Percentiles rank a stretch among this genome's conserved stretches.
phyloP scores from a whole-genome alignment of 2,797 vertebrate genomes.

The Macroramphosus scolopax region DNA sequence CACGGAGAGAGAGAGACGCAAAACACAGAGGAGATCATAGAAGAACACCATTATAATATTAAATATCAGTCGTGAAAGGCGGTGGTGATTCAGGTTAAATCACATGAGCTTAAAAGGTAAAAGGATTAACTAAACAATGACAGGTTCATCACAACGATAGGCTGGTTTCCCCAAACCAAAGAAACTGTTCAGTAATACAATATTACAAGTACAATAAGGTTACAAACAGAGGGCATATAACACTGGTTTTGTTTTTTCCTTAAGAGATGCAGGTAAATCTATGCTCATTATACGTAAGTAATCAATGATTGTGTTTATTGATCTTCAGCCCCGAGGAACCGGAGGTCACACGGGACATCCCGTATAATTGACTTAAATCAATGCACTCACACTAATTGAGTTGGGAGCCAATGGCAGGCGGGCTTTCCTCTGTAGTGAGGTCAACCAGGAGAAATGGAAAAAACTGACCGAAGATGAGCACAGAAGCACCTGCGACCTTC shows the following conservation, averaged over 20 bases:
- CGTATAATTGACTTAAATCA: slow-evolving; percentile 40
- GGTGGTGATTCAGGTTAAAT: no score
- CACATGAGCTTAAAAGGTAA: neutral
- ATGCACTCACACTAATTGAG: slow-evolving; percentile 61
- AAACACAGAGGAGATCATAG: no score
- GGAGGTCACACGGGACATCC: slow-evolving; percentile 22
- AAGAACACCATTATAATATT: no score
- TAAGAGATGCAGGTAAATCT: slow-evolving; percentile 29
- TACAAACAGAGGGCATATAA: neutral
- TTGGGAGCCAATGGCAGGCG: slow-evolving; percentile 28
- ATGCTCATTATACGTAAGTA: slow-evolving; percentile 45
- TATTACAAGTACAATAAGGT: neutral
- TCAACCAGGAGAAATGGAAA: no score
- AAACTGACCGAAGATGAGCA: no score
- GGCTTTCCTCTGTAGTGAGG: slow-evolving; percentile 22
- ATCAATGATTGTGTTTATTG: slow-evolving; percentile 60
- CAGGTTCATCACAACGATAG: neutral
- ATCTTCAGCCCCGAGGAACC: slow-evolving; percentile 39
- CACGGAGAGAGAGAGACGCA: no score
- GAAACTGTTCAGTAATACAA: slow-evolving; percentile 3
- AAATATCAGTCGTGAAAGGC: no score
- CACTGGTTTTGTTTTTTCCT: slow-evolving; percentile 13
- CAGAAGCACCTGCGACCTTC: slow-evolving; percentile 30
- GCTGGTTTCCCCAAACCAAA: neutral
- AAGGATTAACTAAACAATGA: neutral